Evolutionary conservation across 2,888 invertebrate genomes (phyloP).

Genomic region (Ganaspis brasiliensis): DNA sequence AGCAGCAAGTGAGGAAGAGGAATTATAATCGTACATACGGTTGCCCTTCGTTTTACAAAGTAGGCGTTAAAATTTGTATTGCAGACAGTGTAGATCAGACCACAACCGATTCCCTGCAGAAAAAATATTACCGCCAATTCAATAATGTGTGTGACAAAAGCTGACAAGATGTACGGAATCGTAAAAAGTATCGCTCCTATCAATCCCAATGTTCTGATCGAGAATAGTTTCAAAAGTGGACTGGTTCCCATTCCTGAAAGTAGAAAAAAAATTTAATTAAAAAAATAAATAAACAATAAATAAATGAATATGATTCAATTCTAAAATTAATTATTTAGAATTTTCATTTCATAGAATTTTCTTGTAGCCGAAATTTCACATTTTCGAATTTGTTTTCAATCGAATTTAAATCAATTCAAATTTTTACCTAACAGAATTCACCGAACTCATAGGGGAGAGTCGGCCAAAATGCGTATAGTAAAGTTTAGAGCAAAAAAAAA

Average conservation of each 20-base stretch:
- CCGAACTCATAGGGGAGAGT: no score
- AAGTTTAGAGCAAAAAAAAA: no score
- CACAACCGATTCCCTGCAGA: constrained; percentile 86
- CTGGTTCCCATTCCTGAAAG: constrained; percentile 86
- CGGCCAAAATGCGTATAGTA: no score
- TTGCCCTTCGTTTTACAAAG: constrained; percentile 86
- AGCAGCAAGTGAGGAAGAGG: constrained; percentile 3
- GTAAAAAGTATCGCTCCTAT: constrained; percentile 85
- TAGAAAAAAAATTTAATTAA: constrained; percentile 13
- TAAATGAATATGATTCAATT: no score
- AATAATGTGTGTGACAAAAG: constrained; percentile 84
- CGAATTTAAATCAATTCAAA: no score
- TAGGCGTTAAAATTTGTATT: constrained; percentile 89
- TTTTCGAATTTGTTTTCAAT: no score
- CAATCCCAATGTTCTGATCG: constrained; percentile 86
- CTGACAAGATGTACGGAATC: constrained; percentile 84
- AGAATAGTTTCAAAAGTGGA: constrained; percentile 85
- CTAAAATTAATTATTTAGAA: no score
- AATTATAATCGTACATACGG: constrained; percentile 71
- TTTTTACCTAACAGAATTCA: no score
- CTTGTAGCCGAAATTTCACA: no score
- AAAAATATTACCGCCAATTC: constrained; percentile 85
- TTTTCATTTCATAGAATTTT: no score
- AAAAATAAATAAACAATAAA: neutral
- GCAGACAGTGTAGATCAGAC: constrained; percentile 87